Conservation (phyloP, 2,888 invertebrate genomes). For the Drosophila setosimentum region DNA sequence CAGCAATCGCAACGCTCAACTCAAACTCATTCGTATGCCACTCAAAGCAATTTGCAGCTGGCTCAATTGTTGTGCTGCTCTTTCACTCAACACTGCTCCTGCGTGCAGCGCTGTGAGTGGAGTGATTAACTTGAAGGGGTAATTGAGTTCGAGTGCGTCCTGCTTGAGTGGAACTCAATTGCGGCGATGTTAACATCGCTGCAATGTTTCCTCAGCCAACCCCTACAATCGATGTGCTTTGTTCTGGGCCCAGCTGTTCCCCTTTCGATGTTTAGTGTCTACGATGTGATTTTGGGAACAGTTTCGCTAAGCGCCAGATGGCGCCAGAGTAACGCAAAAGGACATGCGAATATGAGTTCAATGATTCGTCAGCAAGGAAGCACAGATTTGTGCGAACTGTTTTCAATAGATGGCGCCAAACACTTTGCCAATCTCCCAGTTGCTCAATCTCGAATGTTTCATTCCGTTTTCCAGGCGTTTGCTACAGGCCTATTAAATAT, state of each 20-base stretch:
- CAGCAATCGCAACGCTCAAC: slow-evolving; percentile 24
- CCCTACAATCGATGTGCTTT: slow-evolving; percentile 11
- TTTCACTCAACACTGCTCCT: slow-evolving; percentile 44
- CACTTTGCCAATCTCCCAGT: background rate
- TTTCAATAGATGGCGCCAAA: slow-evolving; percentile 41
- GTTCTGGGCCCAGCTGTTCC: slow-evolving; percentile 9
- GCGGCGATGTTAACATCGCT: slow-evolving; percentile 32
- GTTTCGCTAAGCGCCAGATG: slow-evolving; percentile 37
- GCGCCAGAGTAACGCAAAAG: slow-evolving; percentile 35
- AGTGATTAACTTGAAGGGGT: slow-evolving; percentile 36
- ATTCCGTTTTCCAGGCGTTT: background rate
- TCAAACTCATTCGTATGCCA: background rate
- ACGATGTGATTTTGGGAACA: slow-evolving; percentile 51
- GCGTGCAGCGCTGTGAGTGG: slow-evolving; percentile 24
- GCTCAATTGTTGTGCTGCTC: slow-evolving; percentile 15
- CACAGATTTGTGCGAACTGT: slow-evolving; percentile 18
- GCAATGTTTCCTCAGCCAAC: slow-evolving; percentile 6
- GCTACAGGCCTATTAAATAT: slow-evolving; percentile 54
- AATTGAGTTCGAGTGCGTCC: slow-evolving; percentile 48
- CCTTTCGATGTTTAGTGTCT: slow-evolving; percentile 21
- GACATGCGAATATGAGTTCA: slow-evolving; percentile 30
- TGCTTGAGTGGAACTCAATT: slow-evolving; percentile 40
- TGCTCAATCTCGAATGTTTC: background rate
- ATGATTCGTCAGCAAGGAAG: slow-evolving; percentile 17
- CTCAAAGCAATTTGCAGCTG: slow-evolving; percentile 7